These are phyloP conservation scores for Dasyornis broadbenti DNA, from an alignment of 2,113 vertebrate species.

Conservation along the genomic window DNA sequence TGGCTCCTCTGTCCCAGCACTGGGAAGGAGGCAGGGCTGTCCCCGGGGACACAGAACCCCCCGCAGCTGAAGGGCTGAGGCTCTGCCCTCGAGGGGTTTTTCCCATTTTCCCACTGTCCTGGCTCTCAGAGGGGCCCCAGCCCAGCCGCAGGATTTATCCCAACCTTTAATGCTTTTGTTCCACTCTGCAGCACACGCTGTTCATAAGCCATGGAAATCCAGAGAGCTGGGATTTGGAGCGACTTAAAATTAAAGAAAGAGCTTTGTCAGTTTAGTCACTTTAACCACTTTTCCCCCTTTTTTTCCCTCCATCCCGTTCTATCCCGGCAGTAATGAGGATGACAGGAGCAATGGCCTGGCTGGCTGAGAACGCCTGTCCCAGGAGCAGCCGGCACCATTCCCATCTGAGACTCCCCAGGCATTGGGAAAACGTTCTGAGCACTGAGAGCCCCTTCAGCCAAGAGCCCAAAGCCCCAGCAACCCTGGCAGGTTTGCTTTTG, in stretches of 20 bases:
- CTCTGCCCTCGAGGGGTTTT: neutral
- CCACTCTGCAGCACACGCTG: neutral
- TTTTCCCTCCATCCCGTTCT: neutral
- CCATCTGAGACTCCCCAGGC: neutral
- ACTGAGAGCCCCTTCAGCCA: neutral
- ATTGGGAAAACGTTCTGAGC: neutral
- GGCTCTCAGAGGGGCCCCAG: neutral
- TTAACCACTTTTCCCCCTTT: neutral
- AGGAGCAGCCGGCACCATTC: neutral
- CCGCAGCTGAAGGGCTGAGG: neutral
- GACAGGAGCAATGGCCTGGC: neutral
- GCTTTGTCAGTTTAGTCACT: slow-evolving; percentile 9
- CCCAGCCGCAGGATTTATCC: neutral
- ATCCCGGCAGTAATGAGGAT: neutral
- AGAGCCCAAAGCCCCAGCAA: neutral
- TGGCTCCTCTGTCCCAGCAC: neutral
- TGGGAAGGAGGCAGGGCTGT: rapidly evolving
- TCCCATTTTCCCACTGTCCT: neutral
- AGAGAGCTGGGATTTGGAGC: neutral
- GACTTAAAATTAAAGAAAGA: slow-evolving; percentile 18
- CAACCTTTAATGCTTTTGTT: neutral
- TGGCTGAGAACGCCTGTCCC: neutral
- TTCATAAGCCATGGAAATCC: slow-evolving; percentile 45
- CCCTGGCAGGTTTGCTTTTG: neutral
- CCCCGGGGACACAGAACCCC: neutral